These are phyloP conservation scores for Chelonoidis abingdonii DNA, from an alignment of 2,113 vertebrate species.

Conservation along the genomic window DNA sequence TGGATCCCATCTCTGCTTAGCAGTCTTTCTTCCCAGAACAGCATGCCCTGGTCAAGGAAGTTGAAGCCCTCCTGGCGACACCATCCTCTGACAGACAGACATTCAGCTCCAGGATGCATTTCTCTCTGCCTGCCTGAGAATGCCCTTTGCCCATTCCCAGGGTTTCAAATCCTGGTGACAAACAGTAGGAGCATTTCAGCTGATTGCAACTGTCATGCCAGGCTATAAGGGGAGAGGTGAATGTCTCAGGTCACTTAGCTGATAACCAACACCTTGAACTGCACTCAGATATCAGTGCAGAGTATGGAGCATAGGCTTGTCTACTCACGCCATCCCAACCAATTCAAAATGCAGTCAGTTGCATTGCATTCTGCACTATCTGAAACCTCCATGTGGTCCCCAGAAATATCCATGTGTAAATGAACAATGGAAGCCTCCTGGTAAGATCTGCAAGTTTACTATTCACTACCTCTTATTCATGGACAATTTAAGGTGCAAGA, in stretches of 20 bases:
- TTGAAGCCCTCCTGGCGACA: too few relatives aligned
- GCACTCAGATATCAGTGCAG: neutral
- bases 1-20: too few relatives aligned
- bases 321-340: neutral
- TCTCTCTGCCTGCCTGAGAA: too few relatives aligned
- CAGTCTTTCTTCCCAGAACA: too few relatives aligned
- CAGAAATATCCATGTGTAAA: accelerated
- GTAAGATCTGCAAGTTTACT: accelerated
- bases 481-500: neutral
- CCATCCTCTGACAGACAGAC: too few relatives aligned
- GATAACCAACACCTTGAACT: neutral
- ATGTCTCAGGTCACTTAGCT: neutral
- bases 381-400: neutral
- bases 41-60: too few relatives aligned
- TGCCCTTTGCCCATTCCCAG: accelerated
- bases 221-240: accelerated
- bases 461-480: accelerated
- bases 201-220: neutral
- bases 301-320: neutral
- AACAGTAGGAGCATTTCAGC: neutral
- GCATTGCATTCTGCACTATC: accelerated
- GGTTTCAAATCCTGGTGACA: neutral
- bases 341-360: neutral
- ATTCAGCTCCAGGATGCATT: too few relatives aligned
- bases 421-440: neutral